phyloP scores from a whole-genome alignment of 2,113 vertebrate species.

The Sceloporus tristichus region DNA sequence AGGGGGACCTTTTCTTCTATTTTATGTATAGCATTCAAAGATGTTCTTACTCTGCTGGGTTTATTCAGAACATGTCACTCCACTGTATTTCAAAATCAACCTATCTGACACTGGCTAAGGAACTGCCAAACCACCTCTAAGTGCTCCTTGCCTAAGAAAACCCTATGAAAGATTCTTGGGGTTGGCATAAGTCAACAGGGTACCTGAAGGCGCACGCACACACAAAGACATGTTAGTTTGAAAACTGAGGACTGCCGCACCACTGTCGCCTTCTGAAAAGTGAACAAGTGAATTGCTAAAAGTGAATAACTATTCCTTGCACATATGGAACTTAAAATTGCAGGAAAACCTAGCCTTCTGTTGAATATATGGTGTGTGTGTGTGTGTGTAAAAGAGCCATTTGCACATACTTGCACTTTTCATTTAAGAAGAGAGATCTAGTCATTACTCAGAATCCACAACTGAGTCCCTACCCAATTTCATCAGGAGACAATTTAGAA shows the following conservation, averaged over 20 bases:
- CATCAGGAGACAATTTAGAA: background rate
- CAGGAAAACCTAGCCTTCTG: background rate
- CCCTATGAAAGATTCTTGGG: too few relatives aligned
- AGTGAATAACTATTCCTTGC: background rate
- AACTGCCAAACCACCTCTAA: too few relatives aligned
- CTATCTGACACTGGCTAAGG: rapidly evolving
- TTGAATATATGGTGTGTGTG: background rate
- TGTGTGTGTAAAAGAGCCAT: background rate
- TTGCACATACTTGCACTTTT: background rate
- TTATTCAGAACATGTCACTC: background rate
- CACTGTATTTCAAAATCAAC: conserved; percentile 11
- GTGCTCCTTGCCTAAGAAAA: too few relatives aligned
- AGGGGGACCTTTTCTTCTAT: background rate
- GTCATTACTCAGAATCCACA: conserved; percentile 16
- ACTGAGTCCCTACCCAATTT: background rate
- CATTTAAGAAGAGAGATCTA: conserved; percentile 7
- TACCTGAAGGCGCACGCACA: too few relatives aligned
- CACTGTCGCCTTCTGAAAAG: background rate
- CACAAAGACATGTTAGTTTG: background rate
- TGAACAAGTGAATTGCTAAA: background rate
- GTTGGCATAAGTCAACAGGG: too few relatives aligned
- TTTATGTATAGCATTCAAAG: background rate
- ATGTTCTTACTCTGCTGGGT: background rate
- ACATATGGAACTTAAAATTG: background rate
- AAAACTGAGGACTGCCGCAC: background rate